A percentile compares a stretch with the other conserved stretches of the same genome.
Evolutionary conservation across 2,888 invertebrate species (phyloP).

Genomic region (Petrophora chlorosata): DNA sequence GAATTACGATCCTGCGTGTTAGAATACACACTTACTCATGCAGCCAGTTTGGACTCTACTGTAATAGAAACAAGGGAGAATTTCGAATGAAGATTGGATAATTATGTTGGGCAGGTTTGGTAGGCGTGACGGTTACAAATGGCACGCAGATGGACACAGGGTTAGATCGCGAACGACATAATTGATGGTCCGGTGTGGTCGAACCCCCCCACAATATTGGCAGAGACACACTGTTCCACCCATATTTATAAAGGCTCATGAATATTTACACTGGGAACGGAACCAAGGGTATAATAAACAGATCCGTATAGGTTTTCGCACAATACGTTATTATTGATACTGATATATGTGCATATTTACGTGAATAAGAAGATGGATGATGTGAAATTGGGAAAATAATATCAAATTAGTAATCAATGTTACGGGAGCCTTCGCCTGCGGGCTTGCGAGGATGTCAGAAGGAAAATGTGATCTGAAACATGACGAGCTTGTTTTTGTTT

Average conservation of each 20-base stretch:
- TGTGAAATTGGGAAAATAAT: constrained; percentile 16
- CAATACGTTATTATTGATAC: constrained; percentile 26
- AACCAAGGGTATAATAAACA: constrained; percentile 35
- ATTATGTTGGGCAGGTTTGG: constrained; percentile 42
- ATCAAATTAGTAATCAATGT: constrained; percentile 11
- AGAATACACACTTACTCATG: constrained; percentile 37
- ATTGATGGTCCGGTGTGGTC: constrained; percentile 67
- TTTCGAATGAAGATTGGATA: constrained; percentile 32
- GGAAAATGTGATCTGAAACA: too few species aligned
- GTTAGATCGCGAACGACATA: constrained; percentile 73
- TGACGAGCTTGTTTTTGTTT: too few species aligned
- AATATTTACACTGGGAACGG: constrained; percentile 46
- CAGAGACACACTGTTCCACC: constrained; percentile 43
- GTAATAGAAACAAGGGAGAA: constrained; percentile 32
- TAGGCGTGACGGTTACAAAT: constrained; percentile 70
- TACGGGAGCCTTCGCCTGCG: background rate
- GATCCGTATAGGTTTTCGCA: constrained; percentile 21
- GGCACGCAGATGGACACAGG: constrained; percentile 70
- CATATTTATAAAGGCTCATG: constrained; percentile 49
- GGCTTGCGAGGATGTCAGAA: too few species aligned
- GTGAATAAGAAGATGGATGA: constrained; percentile 16
- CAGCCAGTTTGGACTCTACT: constrained; percentile 33
- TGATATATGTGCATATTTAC: constrained; percentile 25
- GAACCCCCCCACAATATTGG: constrained; percentile 50
- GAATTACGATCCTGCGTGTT: constrained; percentile 56